Evolutionary conservation across 1,140 invertebrate genomes (phyloP).

Genomic region (Formica selysi): DNA sequence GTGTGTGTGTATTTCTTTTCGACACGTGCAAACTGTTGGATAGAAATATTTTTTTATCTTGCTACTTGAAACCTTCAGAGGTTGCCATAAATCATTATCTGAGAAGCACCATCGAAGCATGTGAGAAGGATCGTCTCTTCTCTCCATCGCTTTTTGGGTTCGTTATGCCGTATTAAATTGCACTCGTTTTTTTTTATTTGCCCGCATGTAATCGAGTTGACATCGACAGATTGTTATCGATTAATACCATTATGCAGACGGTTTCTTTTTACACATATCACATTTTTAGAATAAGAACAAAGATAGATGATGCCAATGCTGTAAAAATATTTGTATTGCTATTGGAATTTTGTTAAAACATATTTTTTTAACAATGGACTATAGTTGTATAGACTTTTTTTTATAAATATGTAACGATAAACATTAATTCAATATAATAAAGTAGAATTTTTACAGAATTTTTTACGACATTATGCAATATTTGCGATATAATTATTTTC

Average conservation of each 20-base stretch:
- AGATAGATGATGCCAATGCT: not conserved
- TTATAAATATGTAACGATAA: not conserved
- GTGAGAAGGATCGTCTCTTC: conserved; percentile 50
- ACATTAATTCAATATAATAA: not conserved
- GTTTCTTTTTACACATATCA: not conserved
- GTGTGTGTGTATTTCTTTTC: not conserved
- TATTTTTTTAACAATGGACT: not conserved
- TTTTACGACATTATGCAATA: not conserved
- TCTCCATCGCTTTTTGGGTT: conserved; percentile 54
- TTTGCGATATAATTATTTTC: conserved; percentile 4
- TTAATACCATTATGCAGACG: conserved; percentile 18
- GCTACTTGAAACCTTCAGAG: conserved; percentile 13
- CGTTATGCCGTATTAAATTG: conserved; percentile 61
- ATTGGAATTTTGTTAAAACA: not conserved
- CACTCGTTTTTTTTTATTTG: conserved; percentile 49
- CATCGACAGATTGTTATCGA: conserved; percentile 45
- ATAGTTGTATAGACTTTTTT: not conserved
- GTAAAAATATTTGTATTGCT: not conserved
- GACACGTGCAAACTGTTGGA: conserved; percentile 1
- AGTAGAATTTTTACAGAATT: not conserved
- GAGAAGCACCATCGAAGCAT: conserved; percentile 37
- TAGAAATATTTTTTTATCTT: conserved; percentile 32
- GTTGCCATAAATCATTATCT: conserved; percentile 30
- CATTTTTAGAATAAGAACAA: not conserved
- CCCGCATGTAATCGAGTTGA: not conserved